Conservation (phyloP, 2,113 vertebrate species). For the Gadus chalcogrammus region DNA sequence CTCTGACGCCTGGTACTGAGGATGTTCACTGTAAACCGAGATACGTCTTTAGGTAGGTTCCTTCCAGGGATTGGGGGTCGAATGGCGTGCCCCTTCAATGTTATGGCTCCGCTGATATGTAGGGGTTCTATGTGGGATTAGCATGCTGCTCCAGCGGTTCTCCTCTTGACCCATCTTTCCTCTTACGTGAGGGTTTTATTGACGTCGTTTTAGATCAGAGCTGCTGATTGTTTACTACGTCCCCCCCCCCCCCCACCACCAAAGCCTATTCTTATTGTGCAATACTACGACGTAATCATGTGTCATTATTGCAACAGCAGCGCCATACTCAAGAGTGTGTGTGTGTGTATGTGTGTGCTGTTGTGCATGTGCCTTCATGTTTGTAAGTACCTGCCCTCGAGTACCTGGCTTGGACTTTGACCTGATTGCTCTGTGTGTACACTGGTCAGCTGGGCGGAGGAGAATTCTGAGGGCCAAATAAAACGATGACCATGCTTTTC, state of each 20-base stretch:
- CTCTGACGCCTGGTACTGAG: too few species aligned
- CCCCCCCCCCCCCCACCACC: neutral
- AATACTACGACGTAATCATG: slow-evolving; percentile 35
- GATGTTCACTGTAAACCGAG: too few species aligned
- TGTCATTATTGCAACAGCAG: slow-evolving; percentile 52
- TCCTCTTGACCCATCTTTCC: too few species aligned
- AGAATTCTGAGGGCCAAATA: slow-evolving; percentile 36
- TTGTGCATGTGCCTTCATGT: slow-evolving; percentile 15
- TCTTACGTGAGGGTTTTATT: too few species aligned
- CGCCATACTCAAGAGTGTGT: slow-evolving; percentile 33
- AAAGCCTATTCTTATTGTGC: slow-evolving; percentile 31
- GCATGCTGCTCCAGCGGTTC: too few species aligned
- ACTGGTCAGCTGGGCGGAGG: slow-evolving; percentile 24
- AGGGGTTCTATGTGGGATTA: too few species aligned
- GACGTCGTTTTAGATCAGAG: too few species aligned
- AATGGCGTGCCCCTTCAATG: too few species aligned
- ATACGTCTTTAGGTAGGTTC: too few species aligned
- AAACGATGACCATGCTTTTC: slow-evolving; percentile 48
- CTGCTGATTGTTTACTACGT: too few species aligned
- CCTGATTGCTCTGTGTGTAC: slow-evolving; percentile 48
- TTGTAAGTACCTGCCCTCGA: slow-evolving; percentile 43
- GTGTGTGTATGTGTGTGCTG: slow-evolving; percentile 31
- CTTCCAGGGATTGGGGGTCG: too few species aligned
- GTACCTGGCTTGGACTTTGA: slow-evolving; percentile 42
- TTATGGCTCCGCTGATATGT: too few species aligned